Percentiles rank a stretch among this genome's conserved stretches.
Evolutionary conservation across 2,797 vertebrate genomes (phyloP).

Genomic region (Scyliorhinus canicula): DNA sequence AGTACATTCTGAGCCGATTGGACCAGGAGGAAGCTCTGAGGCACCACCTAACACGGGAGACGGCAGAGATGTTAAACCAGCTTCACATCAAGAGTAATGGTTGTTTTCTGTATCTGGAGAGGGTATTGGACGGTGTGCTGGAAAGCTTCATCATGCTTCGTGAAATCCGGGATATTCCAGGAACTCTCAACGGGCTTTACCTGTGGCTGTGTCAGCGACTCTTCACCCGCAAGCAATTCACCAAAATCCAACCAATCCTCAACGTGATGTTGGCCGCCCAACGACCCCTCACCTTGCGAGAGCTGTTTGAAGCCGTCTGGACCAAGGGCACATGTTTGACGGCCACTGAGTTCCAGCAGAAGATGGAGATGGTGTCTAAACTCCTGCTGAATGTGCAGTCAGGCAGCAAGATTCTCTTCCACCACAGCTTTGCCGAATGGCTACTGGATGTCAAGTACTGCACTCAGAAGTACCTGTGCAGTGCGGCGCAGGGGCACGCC

Average conservation of each 20-base stretch:
- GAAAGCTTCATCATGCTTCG: conserved; percentile 59
- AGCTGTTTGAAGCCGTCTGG: conserved; percentile 59
- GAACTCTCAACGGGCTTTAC: conserved; percentile 73
- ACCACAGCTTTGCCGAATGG: conserved; percentile 75
- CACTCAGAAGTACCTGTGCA: conserved; percentile 70
- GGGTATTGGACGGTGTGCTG: conserved; percentile 67
- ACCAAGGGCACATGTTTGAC: conserved; percentile 54
- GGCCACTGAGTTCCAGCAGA: conserved; percentile 56
- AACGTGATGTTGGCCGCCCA: conserved; percentile 64
- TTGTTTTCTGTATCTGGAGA: conserved; percentile 74
- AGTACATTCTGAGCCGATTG: conserved; percentile 70
- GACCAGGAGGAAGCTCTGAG: conserved; percentile 62
- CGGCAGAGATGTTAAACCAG: conserved; percentile 71
- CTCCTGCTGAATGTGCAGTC: conserved; percentile 57
- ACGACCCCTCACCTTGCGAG: conserved; percentile 52
- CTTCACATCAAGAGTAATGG: conserved; percentile 75
- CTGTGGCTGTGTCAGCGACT: conserved; percentile 76
- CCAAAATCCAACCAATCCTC: conserved; percentile 59
- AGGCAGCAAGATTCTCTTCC: conserved; percentile 63
- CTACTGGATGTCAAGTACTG: conserved; percentile 74
- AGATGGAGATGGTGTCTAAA: conserved; percentile 53
- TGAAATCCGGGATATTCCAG: conserved; percentile 72
- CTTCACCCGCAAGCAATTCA: conserved; percentile 62
- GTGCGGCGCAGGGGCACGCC: conserved; percentile 61
- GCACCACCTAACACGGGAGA: conserved; percentile 66